These are phyloP conservation scores for Drosophila sturtevanti DNA, from an alignment of 1,140 invertebrate species.

Conservation along the genomic window DNA sequence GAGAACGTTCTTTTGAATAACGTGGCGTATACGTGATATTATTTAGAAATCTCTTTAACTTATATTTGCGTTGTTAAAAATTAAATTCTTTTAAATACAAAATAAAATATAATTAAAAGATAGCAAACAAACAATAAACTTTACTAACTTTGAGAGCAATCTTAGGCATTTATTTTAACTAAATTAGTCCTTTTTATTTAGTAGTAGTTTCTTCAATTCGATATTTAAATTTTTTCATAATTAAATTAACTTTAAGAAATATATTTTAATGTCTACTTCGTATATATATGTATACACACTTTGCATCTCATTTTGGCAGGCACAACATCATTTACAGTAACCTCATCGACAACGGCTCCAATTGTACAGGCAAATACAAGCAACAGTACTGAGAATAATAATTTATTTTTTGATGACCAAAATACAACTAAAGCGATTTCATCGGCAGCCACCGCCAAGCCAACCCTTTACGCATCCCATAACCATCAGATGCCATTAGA, in stretches of 20 bases:
- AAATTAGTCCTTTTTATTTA: no score
- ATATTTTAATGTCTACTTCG: neutral
- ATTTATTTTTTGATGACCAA: constrained; percentile 63
- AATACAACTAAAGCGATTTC: constrained; percentile 48
- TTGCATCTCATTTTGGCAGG: constrained; percentile 20
- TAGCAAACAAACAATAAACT: no score
- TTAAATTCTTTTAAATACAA: no score
- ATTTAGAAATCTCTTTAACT: no score
- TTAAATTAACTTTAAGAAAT: neutral
- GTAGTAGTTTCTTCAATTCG: no score
- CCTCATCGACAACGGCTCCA: constrained; percentile 7
- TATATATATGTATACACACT: neutral
- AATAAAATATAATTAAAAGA: no score
- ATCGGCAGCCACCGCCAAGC: constrained; percentile 17
- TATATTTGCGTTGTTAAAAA: no score
- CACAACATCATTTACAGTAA: constrained; percentile 35
- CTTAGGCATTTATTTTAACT: no score
- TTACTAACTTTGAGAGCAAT: no score
- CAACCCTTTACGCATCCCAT: constrained; percentile 9
- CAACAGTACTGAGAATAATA: constrained; percentile 28
- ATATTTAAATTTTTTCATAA: neutral
- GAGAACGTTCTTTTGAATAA: no score
- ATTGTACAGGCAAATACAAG: neutral
- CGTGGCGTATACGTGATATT: no score
- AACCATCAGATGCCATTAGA: constrained; percentile 33